phyloP scores from a whole-genome alignment of 2,113 vertebrate genomes.

The Eidolon helvum region DNA sequence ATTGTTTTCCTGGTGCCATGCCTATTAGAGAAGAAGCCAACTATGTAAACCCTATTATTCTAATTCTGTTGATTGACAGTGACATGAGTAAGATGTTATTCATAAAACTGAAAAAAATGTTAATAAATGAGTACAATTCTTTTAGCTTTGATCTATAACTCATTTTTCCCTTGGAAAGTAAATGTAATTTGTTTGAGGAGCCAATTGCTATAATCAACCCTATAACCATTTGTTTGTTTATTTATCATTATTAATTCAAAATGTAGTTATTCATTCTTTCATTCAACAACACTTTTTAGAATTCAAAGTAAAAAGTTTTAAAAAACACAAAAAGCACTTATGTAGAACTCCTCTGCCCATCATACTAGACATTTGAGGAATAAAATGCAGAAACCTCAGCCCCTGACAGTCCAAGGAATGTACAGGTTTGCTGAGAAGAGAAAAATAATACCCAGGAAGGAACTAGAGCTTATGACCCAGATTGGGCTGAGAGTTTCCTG shows the following conservation, averaged over 20 bases:
- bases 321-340: neutral
- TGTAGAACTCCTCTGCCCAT: neutral
- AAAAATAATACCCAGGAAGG: neutral
- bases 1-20: neutral
- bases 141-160: neutral
- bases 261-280: neutral
- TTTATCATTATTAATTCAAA: neutral
- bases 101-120: conserved; percentile 15
- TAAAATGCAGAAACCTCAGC: neutral
- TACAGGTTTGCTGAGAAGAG: neutral
- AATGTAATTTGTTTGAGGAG: neutral
- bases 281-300: neutral
- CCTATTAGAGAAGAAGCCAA: neutral
- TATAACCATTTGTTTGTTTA: neutral
- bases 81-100: neutral
- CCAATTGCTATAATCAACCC: neutral
- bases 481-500: neutral
- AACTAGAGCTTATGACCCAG: neutral
- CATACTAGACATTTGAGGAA: neutral
- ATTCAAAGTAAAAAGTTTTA: neutral
- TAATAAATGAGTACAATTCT: neutral
- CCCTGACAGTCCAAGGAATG: neutral
- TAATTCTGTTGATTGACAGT: neutral
- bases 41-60: neutral
- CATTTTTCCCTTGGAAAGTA: neutral